phyloP scores from a whole-genome alignment of 2,888 invertebrate genomes.

The Drosophila kambysellisi region DNA sequence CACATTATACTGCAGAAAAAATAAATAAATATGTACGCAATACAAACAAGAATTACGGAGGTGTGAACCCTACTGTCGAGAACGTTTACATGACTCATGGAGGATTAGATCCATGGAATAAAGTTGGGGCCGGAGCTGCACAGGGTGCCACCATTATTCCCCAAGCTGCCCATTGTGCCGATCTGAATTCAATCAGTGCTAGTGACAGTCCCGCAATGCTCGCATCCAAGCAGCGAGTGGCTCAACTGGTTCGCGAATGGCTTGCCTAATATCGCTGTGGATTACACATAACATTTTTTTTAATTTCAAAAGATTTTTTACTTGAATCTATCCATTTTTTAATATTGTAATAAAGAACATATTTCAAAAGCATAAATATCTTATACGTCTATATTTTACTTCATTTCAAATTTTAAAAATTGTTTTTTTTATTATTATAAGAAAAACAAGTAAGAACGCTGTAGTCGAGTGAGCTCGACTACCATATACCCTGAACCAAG shows the following conservation, averaged over 20 bases:
- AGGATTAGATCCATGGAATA: slow-evolving; percentile 86
- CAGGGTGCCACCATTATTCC: slow-evolving; percentile 74
- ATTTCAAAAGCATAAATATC: background rate
- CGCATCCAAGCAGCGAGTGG: slow-evolving; percentile 65
- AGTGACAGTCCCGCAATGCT: slow-evolving; percentile 65
- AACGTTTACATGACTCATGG: slow-evolving; percentile 86
- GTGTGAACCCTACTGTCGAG: slow-evolving; percentile 83
- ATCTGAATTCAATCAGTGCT: slow-evolving; percentile 72
- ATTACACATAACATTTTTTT: no score
- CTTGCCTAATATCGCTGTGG: slow-evolving; percentile 28
- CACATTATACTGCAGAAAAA: slow-evolving; percentile 35
- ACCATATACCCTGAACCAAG: no score
- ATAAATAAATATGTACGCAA: slow-evolving; percentile 56
- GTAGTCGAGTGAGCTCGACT: no score
- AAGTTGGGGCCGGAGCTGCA: slow-evolving; percentile 83
- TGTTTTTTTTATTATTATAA: no score
- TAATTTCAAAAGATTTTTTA: no score
- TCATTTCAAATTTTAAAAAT: no score
- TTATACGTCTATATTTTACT: no score
- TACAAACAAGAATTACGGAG: slow-evolving; percentile 86
- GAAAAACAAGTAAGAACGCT: no score
- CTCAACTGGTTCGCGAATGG: slow-evolving; percentile 70
- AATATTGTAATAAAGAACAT: background rate
- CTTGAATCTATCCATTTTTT: no score
- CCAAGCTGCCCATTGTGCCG: slow-evolving; percentile 74